Evolutionary conservation across 2,797 vertebrate genomes (phyloP), one percentile per base, ranked within the genome.

Genomic region (Myioborus miniatus): DNA sequence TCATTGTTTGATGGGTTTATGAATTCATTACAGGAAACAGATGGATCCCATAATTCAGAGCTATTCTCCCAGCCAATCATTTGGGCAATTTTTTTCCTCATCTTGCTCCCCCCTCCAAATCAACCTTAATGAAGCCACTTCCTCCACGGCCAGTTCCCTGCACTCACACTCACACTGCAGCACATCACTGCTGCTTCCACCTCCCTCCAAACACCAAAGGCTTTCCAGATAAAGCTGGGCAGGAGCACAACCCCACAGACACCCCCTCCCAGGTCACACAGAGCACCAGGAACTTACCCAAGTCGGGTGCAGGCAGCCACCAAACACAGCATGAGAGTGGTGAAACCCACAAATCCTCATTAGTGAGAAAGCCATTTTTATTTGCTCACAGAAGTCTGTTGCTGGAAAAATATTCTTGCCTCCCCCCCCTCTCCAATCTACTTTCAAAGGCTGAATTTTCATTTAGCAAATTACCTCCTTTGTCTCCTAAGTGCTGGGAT

Each of bases 21-120:
- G 97, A 98, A 98, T 98, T 97, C 97, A 97, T 97, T 97, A 97
- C 95, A 98, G 97, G 96, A 98, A 98, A 96, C 97, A 98, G 97
- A 98, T 97, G 95, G 97, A 97, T 97, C 93, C 95, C 94, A 96
- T 97, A 98, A 97, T 95, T 96, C 96, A 96, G 89, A 94, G 95
- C 94, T 97, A 87, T 97, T 96, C 97, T 97, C 95, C 96, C 95
- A 97, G 94, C 96, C 97, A 97, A 97, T 89, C 96, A 96, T 90
- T 96, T 20, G 80, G 87, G 83, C 94, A 96, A 92, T 95, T 92
- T 79, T 93, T 86, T 79, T 60, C 8, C 70, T 87, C 93, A 56
- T 95, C 76, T 79, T 62, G 49, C 82, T 86, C 88, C 83, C 93
- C 93, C 75, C 83, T 90, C 76, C 91, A 94, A 91, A 89, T 58